Evolutionary conservation across 2,113 vertebrate species (phyloP).

Genomic region (Muntiacus muntjak): DNA sequence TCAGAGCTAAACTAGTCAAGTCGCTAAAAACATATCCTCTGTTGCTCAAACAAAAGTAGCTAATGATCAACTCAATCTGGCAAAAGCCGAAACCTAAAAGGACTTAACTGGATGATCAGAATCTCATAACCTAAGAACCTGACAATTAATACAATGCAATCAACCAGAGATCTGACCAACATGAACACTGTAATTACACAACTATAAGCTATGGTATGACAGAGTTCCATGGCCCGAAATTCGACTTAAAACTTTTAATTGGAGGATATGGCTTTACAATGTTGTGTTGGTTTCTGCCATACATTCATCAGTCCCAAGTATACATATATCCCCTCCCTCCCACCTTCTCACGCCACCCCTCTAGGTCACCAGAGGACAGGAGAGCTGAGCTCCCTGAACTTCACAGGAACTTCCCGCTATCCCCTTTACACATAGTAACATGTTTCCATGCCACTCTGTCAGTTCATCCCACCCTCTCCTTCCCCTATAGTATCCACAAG

Average conservation of each 20-base stretch:
- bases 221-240: neutral
- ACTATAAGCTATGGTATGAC: neutral
- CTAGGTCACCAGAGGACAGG: neutral
- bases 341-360: neutral
- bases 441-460: neutral
- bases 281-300: neutral
- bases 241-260: neutral
- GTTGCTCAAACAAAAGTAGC: neutral
- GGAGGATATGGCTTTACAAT: neutral
- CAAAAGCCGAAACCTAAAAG: neutral
- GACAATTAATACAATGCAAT: neutral
- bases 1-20: neutral
- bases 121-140: neutral
- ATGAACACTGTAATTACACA: neutral
- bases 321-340: neutral
- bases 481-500: accelerated
- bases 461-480: neutral
- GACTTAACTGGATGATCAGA: neutral
- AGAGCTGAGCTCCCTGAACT: neutral
- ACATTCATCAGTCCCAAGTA: neutral
- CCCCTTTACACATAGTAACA: neutral
- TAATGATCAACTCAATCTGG: neutral
- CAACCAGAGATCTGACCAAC: neutral
- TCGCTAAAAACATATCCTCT: neutral
- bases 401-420: neutral